These are phyloP conservation scores for Lasioglossum albipes DNA, from an alignment of 1,140 invertebrate species.

Conservation along the genomic window DNA sequence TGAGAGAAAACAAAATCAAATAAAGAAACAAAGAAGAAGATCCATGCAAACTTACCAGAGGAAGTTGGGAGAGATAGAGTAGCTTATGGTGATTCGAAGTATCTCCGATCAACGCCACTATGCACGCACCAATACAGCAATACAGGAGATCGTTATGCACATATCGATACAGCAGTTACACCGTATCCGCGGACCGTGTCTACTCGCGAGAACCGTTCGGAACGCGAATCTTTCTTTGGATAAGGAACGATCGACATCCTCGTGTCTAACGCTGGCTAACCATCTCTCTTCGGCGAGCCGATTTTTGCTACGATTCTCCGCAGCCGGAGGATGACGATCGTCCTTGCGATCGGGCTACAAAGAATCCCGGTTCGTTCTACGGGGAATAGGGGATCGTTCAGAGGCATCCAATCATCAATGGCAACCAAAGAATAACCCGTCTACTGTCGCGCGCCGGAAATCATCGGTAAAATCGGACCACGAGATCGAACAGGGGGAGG, in stretches of 20 bases:
- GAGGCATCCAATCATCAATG: slow-evolving; percentile 33
- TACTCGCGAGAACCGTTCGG: neutral
- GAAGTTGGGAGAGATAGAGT: slow-evolving; percentile 82
- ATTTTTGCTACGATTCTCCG: too few relatives aligned
- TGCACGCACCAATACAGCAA: slow-evolving; percentile 74
- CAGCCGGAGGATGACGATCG: slow-evolving; percentile 15
- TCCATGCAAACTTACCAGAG: slow-evolving; percentile 81
- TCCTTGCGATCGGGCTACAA: neutral
- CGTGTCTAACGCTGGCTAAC: too few relatives aligned
- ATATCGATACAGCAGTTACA: slow-evolving; percentile 52
- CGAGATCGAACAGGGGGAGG: too few relatives aligned
- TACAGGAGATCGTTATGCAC: slow-evolving; percentile 69
- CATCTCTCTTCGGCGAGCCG: too few relatives aligned
- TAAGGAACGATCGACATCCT: too few relatives aligned
- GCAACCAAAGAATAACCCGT: slow-evolving; percentile 8
- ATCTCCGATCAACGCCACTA: slow-evolving; percentile 78
- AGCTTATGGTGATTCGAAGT: slow-evolving; percentile 81
- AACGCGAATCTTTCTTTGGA: too few relatives aligned
- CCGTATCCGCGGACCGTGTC: slow-evolving; percentile 39
- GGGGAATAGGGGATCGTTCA: slow-evolving; percentile 16
- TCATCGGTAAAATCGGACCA: neutral
- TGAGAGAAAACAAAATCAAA: neutral
- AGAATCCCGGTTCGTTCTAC: slow-evolving; percentile 12
- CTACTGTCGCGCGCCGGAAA: neutral
- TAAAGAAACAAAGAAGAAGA: slow-evolving; percentile 23